Conservation (phyloP, 2,888 invertebrate genomes). For the Sthenelais limicola region DNA sequence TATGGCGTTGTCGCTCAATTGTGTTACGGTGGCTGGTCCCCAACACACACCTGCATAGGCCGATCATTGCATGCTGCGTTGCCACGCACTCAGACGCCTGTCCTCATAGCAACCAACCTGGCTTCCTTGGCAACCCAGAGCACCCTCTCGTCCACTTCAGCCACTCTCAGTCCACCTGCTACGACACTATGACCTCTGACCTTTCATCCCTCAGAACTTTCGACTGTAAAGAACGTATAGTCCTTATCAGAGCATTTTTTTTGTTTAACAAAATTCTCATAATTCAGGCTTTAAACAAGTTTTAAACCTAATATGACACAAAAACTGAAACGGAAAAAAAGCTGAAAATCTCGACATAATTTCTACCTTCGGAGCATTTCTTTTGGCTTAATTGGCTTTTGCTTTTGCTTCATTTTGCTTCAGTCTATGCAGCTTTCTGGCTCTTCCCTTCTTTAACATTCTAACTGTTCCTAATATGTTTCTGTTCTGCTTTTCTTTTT, state of each 20-base stretch:
- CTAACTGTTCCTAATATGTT: constrained; percentile 45
- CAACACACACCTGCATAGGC: constrained; percentile 25
- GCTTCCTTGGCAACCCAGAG: constrained; percentile 32
- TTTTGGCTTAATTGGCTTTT: constrained; percentile 42
- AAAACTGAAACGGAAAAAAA: no score
- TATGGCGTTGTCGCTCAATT: no score
- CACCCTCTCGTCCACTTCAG: constrained; percentile 38
- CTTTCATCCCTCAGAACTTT: constrained; percentile 32
- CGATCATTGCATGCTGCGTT: constrained; percentile 36
- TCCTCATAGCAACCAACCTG: constrained; percentile 26
- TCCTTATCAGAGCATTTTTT: no score
- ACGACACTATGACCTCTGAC: constrained; percentile 34
- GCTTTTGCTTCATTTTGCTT: constrained; percentile 44
- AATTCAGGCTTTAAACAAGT: no score
- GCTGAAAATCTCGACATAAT: no score
- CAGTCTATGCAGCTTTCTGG: constrained; percentile 42
- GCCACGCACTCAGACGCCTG: constrained; percentile 36
- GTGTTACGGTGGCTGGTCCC: constrained; percentile 8
- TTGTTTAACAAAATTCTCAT: no score
- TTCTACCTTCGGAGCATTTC: constrained; percentile 25
- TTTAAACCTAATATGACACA: no score
- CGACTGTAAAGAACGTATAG: no score
- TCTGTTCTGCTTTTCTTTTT: constrained; percentile 47
- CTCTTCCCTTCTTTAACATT: constrained; percentile 42
- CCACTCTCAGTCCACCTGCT: constrained; percentile 39